These are phyloP conservation scores for Cheilosia urbana DNA, from an alignment of 2,888 invertebrate genomes.

Conservation along the genomic window DNA sequence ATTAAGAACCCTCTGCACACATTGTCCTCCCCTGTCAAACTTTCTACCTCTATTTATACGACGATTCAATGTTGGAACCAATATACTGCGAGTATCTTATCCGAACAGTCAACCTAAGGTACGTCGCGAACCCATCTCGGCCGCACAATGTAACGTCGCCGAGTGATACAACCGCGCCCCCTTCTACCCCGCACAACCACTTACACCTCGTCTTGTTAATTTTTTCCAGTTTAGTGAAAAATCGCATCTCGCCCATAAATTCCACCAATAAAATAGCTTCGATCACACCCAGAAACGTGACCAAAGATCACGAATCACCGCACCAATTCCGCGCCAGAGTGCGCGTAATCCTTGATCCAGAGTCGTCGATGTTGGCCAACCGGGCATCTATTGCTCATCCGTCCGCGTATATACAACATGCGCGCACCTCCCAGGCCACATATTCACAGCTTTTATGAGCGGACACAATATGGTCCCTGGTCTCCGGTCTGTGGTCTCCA, in stretches of 20 bases:
- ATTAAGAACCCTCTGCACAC: too few species aligned
- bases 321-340: constrained; percentile 47
- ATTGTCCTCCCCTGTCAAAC: too few species aligned
- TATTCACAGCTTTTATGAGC: constrained; percentile 71
- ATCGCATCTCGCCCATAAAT: constrained; percentile 78
- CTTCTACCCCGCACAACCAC: background rate
- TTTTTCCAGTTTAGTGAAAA: constrained; percentile 74
- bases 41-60: too few species aligned
- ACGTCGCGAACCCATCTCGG: background rate
- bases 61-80: too few species aligned
- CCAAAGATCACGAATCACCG: constrained; percentile 79
- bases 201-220: constrained; percentile 65
- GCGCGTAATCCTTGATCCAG: constrained; percentile 62
- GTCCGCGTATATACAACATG: background rate
- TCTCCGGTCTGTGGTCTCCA: background rate
- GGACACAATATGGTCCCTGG: constrained; percentile 23
- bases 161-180: background rate
- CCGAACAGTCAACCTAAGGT: too few species aligned
- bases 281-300: constrained; percentile 82
- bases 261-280: constrained; percentile 81
- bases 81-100: background rate
- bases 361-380: constrained; percentile 20
- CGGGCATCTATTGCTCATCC: constrained; percentile 49
- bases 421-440: constrained; percentile 70
- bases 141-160: too few species aligned